Evolutionary conservation across 1,140 invertebrate species (phyloP).

Genomic region (Penaeus indicus): DNA sequence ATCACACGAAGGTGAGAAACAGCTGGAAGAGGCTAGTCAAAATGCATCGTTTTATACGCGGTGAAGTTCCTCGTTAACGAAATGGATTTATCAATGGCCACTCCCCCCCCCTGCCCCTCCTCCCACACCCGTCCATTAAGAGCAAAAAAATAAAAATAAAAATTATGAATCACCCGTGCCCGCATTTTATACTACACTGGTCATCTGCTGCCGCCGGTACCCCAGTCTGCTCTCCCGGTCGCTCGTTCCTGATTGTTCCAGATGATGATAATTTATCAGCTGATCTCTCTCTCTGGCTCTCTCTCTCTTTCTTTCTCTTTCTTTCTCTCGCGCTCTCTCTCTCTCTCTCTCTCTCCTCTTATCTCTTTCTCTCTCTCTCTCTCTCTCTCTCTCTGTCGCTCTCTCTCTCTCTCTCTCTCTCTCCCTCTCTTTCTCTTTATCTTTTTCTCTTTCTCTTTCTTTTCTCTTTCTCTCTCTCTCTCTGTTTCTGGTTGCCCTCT

Average conservation of each 20-base stretch:
- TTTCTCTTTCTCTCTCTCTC: no score
- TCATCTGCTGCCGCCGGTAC: not conserved
- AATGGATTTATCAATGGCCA: not conserved
- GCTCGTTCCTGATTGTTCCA: no score
- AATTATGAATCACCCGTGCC: not conserved
- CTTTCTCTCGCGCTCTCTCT: not conserved
- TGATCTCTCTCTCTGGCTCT: conserved; percentile 19
- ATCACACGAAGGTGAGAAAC: no score
- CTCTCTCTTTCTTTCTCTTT: conserved; percentile 25
- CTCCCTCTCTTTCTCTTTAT: conserved; percentile 39
- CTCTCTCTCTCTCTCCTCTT: not conserved
- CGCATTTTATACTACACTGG: not conserved
- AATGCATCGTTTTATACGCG: no score
- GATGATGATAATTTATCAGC: no score
- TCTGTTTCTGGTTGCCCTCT: not conserved
- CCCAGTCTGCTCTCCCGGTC: not conserved
- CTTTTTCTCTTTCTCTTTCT: conserved; percentile 33
- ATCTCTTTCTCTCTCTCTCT: not conserved
- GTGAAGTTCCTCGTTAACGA: no score
- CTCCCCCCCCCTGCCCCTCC: not conserved
- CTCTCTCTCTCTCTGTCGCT: not conserved
- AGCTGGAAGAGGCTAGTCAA: no score
- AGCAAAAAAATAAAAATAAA: not conserved
- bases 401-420: not conserved
- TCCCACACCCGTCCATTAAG: not conserved